Conservation (phyloP, 2,797 vertebrate genomes). For the Tokudaia tokunoshimensis region DNA sequence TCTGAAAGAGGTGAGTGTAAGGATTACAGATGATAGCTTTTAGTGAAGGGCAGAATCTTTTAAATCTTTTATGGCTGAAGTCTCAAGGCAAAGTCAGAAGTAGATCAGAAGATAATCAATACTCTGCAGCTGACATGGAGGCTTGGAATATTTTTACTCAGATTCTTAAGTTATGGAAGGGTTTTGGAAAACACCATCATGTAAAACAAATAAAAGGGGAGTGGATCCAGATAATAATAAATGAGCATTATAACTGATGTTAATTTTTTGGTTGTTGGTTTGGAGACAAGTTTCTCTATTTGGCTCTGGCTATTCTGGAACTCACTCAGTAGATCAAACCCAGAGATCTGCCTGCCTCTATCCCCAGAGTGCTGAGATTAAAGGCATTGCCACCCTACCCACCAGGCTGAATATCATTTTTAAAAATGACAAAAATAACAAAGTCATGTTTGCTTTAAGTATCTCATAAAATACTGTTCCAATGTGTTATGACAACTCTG, state of each 20-base stretch:
- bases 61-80: conserved; percentile 84
- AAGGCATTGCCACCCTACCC: not conserved
- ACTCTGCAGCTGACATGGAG: conserved; percentile 65
- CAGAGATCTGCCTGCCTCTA: not conserved
- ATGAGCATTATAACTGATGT: not conserved
- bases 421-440: not conserved
- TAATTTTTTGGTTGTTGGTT: not conserved
- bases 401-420: not conserved
- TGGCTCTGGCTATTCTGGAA: not conserved
- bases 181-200: conserved; percentile 57
- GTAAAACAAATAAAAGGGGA: not conserved
- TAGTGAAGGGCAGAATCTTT: conserved; percentile 80
- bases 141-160: conserved; percentile 65
- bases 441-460: not conserved
- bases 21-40: conserved; percentile 83
- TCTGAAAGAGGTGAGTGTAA: conserved; percentile 74
- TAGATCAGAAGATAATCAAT: conserved; percentile 83
- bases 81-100: conserved; percentile 83
- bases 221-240: not conserved
- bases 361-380: not conserved
- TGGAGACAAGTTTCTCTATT: not conserved
- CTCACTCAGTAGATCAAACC: not conserved
- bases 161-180: conserved; percentile 50
- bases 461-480: not conserved
- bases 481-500: not conserved